Evolutionary conservation across 2,888 invertebrate genomes (phyloP).

Genomic region (Drosophila vallismaia): DNA sequence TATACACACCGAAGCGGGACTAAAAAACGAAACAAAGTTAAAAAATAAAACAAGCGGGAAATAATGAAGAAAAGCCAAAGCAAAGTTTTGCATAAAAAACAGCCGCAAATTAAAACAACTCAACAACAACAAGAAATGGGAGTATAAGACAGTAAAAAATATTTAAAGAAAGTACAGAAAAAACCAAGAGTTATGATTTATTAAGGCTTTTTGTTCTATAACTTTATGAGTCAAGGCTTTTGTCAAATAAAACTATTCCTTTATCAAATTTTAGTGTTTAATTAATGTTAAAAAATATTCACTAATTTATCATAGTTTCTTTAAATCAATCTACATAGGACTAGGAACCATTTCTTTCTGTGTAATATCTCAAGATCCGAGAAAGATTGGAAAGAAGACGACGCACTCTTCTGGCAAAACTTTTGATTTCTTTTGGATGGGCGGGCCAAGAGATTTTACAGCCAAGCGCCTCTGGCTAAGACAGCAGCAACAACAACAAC

Average conservation of each 20-base stretch:
- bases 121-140: conserved; percentile 21
- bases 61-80: conserved; percentile 33
- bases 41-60: conserved; percentile 17
- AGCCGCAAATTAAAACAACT: conserved; percentile 64
- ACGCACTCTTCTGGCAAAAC: conserved; percentile 48
- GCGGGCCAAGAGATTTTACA: conserved; percentile 49
- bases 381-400: conserved; percentile 15
- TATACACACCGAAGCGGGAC: conserved; percentile 29
- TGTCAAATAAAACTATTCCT: neutral
- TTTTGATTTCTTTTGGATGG: conserved; percentile 71
- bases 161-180: conserved; percentile 21
- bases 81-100: conserved; percentile 58
- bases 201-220: neutral
- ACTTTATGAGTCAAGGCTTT: neutral
- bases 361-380: neutral
- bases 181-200: neutral
- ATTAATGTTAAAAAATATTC: too few species aligned
- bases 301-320: neutral
- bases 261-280: too few species aligned
- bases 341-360: neutral
- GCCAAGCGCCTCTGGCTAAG: conserved; percentile 52
- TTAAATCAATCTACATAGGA: neutral
- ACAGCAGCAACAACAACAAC: conserved; percentile 23
- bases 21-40: conserved; percentile 14
- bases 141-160: conserved; percentile 6